Evolutionary conservation across 2,113 vertebrate genomes (phyloP).

Genomic region (Petrocephalus zakoni): DNA sequence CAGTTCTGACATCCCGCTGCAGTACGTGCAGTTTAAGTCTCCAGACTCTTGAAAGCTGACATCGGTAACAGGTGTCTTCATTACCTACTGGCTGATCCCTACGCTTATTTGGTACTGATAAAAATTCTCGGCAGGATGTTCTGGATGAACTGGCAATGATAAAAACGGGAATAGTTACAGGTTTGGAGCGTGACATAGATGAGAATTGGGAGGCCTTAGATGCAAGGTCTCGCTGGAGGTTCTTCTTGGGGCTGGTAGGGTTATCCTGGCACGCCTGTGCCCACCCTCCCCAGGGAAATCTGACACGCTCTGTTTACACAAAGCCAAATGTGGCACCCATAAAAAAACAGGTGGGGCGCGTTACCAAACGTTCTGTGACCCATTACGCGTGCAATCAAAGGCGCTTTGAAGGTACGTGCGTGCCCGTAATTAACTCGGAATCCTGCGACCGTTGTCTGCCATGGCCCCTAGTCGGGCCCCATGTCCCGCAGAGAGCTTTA

Average conservation of each 20-base stretch:
- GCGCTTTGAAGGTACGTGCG: constrained; percentile 30
- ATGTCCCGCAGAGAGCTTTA: constrained; percentile 22
- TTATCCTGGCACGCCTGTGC: neutral
- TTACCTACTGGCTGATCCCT: neutral
- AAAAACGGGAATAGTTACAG: neutral
- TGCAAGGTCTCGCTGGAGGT: neutral
- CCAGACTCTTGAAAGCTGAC: neutral
- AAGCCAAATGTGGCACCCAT: constrained; percentile 20
- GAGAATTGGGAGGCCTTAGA: neutral
- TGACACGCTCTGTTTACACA: constrained; percentile 1
- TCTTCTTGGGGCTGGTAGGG: neutral
- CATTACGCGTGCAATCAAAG: constrained; percentile 42
- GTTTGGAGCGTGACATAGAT: neutral
- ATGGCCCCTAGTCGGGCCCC: constrained; percentile 20
- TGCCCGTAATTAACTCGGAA: constrained; percentile 34
- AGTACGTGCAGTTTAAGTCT: neutral
- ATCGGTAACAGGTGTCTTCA: neutral
- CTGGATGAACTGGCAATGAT: neutral
- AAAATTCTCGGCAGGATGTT: neutral
- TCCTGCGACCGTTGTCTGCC: constrained; percentile 12
- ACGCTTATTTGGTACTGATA: neutral
- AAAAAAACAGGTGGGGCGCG: constrained; percentile 37
- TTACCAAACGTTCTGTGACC: constrained; percentile 42
- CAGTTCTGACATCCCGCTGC: too few species aligned
- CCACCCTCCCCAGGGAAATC: neutral